Evolutionary conservation across 2,888 invertebrate species (phyloP), one percentile per base, ranked within the genome.

Genomic region (Archips crataeganus): DNA sequence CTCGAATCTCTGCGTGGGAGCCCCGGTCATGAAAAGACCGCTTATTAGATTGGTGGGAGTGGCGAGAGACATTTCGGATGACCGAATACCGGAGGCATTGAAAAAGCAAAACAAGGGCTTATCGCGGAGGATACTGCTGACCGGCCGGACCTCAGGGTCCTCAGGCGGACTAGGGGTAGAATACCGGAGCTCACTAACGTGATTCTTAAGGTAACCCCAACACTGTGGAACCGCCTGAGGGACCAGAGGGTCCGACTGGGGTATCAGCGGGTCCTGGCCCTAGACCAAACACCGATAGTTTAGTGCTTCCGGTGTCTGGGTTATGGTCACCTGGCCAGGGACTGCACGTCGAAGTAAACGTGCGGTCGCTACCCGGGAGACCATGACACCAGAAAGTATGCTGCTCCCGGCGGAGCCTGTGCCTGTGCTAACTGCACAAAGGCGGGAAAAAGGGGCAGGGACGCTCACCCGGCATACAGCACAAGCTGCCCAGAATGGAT

Each of bases 401-500:
- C n/a, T n/a, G n/a, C n/a, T n/a, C n/a, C n/a, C n/a, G n/a, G n/a
- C n/a, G n/a, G n/a, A n/a, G n/a, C n/a, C n/a, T n/a, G n/a, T n/a
- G n/a, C n/a, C n/a, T n/a, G n/a, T n/a, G n/a, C n/a, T n/a, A n/a
- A n/a, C n/a, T n/a, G n/a, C n/a, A n/a, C n/a, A n/a, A n/a, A n/a
- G n/a, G n/a, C n/a, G n/a, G n/a, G n/a, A 11, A n/a, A n/a, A 15
- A 0, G 0, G 1, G 49, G 57, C 0, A 2, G 1, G 2, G 34
- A 59, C 0, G 1, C 4, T 2, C 62, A 62, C 42, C 62, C 62
- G 4, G 62, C 62, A 15, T 62, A 23, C 15, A 42, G 42, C 13
- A n/a, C 8, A 8, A n/a, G 42, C 1, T 62, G 62, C 13, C 62
- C 39, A 1, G 62, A 62, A 15, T 47, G 59, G 45, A 3, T 13